Conservation (phyloP, 1,140 invertebrate species). For the Gryon sp. region DNA sequence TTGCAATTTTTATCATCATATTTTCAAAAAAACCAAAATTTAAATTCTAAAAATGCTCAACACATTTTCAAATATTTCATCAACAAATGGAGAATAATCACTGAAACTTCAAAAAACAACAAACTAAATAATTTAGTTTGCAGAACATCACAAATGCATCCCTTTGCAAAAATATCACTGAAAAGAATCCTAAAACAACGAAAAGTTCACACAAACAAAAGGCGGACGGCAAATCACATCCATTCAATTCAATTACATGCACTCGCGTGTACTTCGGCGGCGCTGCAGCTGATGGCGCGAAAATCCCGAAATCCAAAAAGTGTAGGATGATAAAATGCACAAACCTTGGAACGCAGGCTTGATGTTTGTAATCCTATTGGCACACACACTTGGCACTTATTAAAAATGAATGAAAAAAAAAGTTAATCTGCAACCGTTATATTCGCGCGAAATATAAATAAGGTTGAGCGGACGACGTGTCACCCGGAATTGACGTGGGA, state of each 20-base stretch:
- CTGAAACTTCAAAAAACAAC: no score
- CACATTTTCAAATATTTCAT: no score
- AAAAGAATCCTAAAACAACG: slow-evolving; percentile 1
- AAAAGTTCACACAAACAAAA: slow-evolving; percentile 20
- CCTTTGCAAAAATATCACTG: slow-evolving; percentile 10
- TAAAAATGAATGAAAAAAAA: slow-evolving; percentile 23
- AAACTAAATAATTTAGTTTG: no score
- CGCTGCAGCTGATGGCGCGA: slow-evolving; percentile 30
- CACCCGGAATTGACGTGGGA: slow-evolving; percentile 22
- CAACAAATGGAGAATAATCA: no score
- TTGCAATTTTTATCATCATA: no score
- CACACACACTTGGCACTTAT: slow-evolving; percentile 77
- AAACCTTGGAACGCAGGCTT: slow-evolving; percentile 64
- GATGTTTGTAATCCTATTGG: slow-evolving; percentile 71
- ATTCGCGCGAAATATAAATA: slow-evolving; percentile 39
- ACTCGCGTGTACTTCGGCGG: slow-evolving; percentile 21
- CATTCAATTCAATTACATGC: slow-evolving; percentile 10
- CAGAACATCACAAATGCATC: slow-evolving; percentile 10
- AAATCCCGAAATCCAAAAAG: slow-evolving; percentile 60
- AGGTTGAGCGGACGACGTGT: slow-evolving; percentile 29
- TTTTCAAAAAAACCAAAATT: no score
- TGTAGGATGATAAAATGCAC: slow-evolving; percentile 63
- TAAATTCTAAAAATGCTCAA: no score
- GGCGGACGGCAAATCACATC: background rate
- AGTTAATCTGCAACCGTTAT: slow-evolving; percentile 33